Conservation (phyloP, 2,797 vertebrate genomes). For the Philypnodon macrostomus region DNA sequence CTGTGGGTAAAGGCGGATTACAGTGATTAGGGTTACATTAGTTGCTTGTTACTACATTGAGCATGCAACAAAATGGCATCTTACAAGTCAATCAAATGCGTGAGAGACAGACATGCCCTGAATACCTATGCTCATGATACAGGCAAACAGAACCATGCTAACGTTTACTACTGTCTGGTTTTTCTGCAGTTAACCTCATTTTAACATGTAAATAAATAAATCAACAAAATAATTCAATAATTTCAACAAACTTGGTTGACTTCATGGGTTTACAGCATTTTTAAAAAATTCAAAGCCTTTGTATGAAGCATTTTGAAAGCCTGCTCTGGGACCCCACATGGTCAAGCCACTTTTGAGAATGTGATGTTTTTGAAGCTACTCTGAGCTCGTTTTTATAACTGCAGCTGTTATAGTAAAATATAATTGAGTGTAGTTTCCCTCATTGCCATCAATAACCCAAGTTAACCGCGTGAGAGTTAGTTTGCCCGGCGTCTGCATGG, state of each 20-base stretch:
- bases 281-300: no score
- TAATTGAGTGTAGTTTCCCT: slow-evolving; percentile 20
- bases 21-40: slow-evolving; percentile 19
- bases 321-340: no score
- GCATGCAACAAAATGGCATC: slow-evolving; percentile 40
- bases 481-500: slow-evolving; percentile 62
- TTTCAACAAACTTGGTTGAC: no score
- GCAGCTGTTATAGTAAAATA: slow-evolving; percentile 31
- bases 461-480: slow-evolving; percentile 39
- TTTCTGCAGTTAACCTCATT: no score
- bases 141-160: slow-evolving; percentile 3
- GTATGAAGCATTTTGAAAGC: no score
- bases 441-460: slow-evolving; percentile 23
- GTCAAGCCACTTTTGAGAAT: no score
- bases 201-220: no score
- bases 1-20: slow-evolving; percentile 2
- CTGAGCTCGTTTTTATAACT: slow-evolving; percentile 22
- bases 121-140: slow-evolving; percentile 1
- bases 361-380: slow-evolving; percentile 1
- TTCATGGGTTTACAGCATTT: no score
- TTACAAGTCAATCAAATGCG: slow-evolving; percentile 25
- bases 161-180: slow-evolving; percentile 9
- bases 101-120: slow-evolving; percentile 11
- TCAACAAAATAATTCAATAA: slow-evolving; percentile 34
- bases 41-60: slow-evolving; percentile 5